Conservation (phyloP, 2,888 invertebrate species). For the Cremastobaeus sp. region DNA sequence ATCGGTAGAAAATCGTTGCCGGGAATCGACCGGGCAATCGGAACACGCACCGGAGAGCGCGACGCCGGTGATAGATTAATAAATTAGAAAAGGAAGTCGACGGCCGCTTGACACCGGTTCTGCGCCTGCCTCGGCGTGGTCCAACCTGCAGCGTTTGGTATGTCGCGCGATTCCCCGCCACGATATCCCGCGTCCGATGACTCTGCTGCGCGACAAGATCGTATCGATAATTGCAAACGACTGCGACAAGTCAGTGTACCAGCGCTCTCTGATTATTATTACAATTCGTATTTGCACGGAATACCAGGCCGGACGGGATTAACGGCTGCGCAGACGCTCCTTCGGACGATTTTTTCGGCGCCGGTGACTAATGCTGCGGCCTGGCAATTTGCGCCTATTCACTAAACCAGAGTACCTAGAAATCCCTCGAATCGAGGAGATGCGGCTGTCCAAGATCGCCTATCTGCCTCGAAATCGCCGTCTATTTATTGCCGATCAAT, state of each 20-base stretch:
- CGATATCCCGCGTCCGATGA: conserved; percentile 56
- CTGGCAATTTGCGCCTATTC: too few relatives aligned
- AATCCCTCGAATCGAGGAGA: too few relatives aligned
- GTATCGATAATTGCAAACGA: conserved; percentile 62
- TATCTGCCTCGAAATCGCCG: too few relatives aligned
- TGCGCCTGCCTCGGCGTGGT: conserved; percentile 18
- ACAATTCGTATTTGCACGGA: conserved; percentile 29
- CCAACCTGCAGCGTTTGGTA: conserved; percentile 43
- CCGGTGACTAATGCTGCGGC: neutral
- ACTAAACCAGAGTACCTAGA: too few relatives aligned
- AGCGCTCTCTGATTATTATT: conserved; percentile 38
- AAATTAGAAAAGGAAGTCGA: conserved; percentile 42
- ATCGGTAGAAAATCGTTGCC: too few relatives aligned
- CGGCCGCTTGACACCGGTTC: conserved; percentile 39
- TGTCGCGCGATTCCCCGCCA: conserved; percentile 53
- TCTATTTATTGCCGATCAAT: too few relatives aligned
- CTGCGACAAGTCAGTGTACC: conserved; percentile 38
- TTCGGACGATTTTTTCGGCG: neutral
- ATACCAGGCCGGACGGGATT: conserved; percentile 4
- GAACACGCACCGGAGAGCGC: too few relatives aligned
- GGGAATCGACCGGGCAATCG: too few relatives aligned
- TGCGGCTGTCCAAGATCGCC: too few relatives aligned
- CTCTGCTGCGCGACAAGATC: conserved; percentile 52
- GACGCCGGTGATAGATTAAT: conserved; percentile 31
- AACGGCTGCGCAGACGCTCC: neutral